These are phyloP conservation scores for Vulpes vulpes DNA, from an alignment of 2,113 vertebrate genomes.

Conservation along the genomic window DNA sequence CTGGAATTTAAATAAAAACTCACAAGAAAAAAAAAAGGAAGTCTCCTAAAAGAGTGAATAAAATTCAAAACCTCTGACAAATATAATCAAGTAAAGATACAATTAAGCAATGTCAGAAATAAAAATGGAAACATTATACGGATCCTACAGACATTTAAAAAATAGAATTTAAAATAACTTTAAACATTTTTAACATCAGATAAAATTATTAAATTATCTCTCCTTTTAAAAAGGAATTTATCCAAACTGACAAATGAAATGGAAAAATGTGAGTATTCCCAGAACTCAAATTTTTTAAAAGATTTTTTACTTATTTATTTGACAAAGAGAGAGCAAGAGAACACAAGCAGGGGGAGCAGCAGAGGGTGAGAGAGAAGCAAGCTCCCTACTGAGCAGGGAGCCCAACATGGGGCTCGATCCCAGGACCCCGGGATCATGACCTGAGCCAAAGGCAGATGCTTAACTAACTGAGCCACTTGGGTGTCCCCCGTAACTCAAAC, in stretches of 20 bases:
- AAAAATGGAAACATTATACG: not conserved
- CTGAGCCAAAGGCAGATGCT: too few species aligned
- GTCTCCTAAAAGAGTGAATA: not conserved
- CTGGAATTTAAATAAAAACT: too few species aligned
- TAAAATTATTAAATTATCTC: not conserved
- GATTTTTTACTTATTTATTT: too few species aligned
- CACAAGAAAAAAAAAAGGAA: not conserved
- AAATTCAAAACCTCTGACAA: not conserved
- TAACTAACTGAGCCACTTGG: too few species aligned
- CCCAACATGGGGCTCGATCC: too few species aligned
- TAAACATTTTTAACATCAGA: not conserved
- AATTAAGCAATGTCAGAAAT: not conserved
- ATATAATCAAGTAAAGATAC: not conserved
- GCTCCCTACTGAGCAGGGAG: too few species aligned
- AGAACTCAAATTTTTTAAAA: not conserved
- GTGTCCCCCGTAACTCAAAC: not conserved
- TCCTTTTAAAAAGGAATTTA: not conserved
- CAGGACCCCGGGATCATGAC: too few species aligned
- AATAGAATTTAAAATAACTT: not conserved
- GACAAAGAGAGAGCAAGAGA: too few species aligned
- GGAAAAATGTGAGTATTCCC: not conserved
- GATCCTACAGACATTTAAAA: not conserved
- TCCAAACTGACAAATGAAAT: not conserved
- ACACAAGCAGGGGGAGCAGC: too few species aligned
- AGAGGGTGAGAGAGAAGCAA: too few species aligned